phyloP scores from a whole-genome alignment of 2,113 vertebrate genomes.

The Murina feae region DNA sequence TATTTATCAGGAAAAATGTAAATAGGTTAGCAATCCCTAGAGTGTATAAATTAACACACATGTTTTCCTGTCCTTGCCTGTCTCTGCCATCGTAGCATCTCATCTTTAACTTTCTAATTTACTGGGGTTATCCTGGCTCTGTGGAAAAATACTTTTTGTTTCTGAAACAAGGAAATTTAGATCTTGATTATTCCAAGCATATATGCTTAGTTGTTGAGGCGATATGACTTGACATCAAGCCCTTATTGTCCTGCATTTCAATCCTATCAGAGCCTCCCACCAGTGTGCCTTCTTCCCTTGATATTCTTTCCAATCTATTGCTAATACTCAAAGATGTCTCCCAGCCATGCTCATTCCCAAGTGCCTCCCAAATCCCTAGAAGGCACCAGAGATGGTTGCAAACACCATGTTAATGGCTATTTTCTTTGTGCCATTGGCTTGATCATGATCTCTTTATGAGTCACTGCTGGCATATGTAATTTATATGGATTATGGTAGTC shows the following conservation, averaged over 20 bases:
- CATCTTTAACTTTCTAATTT: not conserved
- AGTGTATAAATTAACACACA: not conserved
- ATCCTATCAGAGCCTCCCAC: not conserved
- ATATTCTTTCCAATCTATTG: not conserved
- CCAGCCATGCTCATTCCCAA: not conserved
- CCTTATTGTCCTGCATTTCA: not conserved
- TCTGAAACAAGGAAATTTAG: not conserved
- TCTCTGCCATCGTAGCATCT: not conserved
- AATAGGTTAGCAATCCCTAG: not conserved
- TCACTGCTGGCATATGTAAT: not conserved
- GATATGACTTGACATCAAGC: not conserved
- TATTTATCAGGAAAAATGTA: not conserved
- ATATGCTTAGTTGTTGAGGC: not conserved
- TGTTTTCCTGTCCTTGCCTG: not conserved
- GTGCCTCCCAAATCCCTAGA: not conserved
- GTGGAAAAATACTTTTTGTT: conserved; percentile 3
- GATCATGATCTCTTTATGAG: not conserved
- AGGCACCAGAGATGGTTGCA: not conserved
- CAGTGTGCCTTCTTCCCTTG: not conserved
- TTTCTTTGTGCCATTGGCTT: not conserved
- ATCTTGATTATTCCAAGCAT: not conserved
- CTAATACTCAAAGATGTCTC: not conserved
- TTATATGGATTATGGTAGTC: not conserved
- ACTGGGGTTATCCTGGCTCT: not conserved
- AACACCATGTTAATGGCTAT: not conserved